Evolutionary conservation across 2,113 vertebrate species (phyloP).

Genomic region (Syrrhaptes paradoxus): DNA sequence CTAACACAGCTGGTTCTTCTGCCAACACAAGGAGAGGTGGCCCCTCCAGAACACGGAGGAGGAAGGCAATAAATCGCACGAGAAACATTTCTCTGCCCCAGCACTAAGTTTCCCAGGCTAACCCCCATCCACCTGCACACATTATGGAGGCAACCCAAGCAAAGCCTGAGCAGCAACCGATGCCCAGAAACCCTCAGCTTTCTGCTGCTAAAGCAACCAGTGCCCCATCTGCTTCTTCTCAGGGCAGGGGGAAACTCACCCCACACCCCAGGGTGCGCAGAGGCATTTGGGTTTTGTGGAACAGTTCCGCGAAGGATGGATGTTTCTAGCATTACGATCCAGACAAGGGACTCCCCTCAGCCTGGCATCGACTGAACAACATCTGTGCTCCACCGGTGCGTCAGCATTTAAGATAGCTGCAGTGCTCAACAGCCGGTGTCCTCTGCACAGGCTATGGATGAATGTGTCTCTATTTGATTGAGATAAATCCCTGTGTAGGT

Average conservation of each 20-base stretch:
- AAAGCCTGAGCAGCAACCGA: not conserved
- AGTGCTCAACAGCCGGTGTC: not conserved
- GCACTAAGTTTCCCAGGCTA: not conserved
- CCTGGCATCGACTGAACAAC: conserved; percentile 28
- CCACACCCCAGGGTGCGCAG: not conserved
- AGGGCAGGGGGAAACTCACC: not conserved
- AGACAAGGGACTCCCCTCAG: not conserved
- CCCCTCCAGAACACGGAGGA: not conserved
- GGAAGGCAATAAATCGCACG: not conserved
- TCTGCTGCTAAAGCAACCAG: not conserved
- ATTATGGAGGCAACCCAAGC: not conserved
- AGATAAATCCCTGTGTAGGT: not conserved
- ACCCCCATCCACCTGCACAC: not conserved
- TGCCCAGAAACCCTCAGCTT: not conserved
- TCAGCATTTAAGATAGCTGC: not conserved
- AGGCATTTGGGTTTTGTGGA: not conserved
- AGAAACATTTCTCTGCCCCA: not conserved
- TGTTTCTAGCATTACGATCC: not conserved
- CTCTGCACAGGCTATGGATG: not conserved
- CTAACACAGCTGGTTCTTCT: not conserved
- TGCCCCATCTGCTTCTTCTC: not conserved
- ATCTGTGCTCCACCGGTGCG: not conserved
- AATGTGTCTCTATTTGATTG: not conserved
- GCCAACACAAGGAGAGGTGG: not conserved
- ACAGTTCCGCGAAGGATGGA: not conserved